These are phyloP conservation scores for Meloidogyne chitwoodi DNA, from an alignment of 1,140 invertebrate species.

Conservation along the genomic window DNA sequence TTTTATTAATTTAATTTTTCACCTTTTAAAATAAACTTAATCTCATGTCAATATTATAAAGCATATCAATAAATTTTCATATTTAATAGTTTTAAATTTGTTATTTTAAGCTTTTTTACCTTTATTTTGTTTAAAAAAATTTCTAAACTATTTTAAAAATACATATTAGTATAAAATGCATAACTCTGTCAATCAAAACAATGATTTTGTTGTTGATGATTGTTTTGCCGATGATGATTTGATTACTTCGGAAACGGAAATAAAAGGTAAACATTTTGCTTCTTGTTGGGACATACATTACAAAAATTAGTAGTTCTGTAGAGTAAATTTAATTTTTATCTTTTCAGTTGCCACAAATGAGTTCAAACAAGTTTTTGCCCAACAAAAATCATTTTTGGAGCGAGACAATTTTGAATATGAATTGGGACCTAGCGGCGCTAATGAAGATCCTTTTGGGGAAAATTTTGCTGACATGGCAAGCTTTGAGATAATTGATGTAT, in stretches of 20 bases:
- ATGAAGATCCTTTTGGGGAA: conserved; percentile 56
- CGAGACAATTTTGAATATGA: conserved; percentile 50
- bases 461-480: conserved; percentile 47
- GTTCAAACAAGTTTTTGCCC: conserved; percentile 7
- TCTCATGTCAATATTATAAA: too few species aligned
- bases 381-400: conserved; percentile 41
- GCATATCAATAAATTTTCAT: too few species aligned
- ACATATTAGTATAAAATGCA: background rate
- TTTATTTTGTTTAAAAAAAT: too few species aligned
- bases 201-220: conserved; percentile 33
- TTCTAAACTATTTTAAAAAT: too few species aligned
- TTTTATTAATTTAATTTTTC: background rate
- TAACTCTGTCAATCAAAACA: background rate
- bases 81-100: too few species aligned
- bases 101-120: too few species aligned
- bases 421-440: conserved; percentile 26
- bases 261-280: conserved; percentile 18
- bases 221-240: conserved; percentile 59
- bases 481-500: conserved; percentile 54
- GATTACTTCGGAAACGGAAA: conserved; percentile 45
- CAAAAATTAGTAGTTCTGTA: background rate
- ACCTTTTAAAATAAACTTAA: background rate
- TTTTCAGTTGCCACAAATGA: conserved; percentile 27
- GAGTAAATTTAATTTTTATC: background rate
- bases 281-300: too few species aligned